phyloP scores from a whole-genome alignment of 2,797 vertebrate genomes.

The Scyliorhinus canicula region DNA sequence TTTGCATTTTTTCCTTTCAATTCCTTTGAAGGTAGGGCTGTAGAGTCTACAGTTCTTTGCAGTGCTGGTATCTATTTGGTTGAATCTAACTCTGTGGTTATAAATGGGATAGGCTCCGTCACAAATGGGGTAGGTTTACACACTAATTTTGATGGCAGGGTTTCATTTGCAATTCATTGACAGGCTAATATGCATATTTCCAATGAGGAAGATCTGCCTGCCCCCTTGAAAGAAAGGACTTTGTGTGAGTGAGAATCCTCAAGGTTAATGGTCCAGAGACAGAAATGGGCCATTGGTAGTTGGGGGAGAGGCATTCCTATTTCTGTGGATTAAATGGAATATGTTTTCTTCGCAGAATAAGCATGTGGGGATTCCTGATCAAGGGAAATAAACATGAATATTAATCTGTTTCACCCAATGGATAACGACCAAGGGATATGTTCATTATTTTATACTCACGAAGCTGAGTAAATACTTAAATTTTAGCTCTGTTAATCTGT shows the following conservation, averaged over 20 bases:
- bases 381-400: no score
- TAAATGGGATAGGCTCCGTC: background rate
- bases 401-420: background rate
- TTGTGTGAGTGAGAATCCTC: background rate
- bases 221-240: background rate
- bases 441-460: background rate
- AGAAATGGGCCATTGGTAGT: no score
- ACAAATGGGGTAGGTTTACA: background rate
- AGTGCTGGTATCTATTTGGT: background rate
- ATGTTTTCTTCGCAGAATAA: no score
- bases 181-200: background rate
- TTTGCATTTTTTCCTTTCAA: no score
- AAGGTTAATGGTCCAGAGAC: background rate
- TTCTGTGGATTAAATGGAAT: no score
- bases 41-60: background rate
- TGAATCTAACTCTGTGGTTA: background rate
- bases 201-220: background rate
- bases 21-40: no score
- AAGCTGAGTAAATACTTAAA: background rate
- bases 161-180: background rate
- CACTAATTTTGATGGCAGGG: background rate
- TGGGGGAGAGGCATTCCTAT: no score
- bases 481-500: background rate
- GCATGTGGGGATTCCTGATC: no score
- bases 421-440: background rate